Evolutionary conservation across 1,140 invertebrate genomes (phyloP), one percentile per base, ranked within the genome.

Genomic region (Rhopalosiphum maidis): DNA sequence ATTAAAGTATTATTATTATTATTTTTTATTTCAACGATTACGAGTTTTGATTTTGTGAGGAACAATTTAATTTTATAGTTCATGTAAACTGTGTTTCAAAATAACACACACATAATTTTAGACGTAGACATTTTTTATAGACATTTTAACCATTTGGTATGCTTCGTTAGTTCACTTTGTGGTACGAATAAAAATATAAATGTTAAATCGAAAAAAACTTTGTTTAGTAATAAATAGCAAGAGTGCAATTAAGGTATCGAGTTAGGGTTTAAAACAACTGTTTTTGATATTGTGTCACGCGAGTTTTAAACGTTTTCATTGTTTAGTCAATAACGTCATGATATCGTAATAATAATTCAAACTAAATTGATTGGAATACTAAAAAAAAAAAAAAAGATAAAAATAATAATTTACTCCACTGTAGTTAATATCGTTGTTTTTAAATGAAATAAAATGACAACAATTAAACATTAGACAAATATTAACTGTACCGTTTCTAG

Each of bases 251-350:
- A 85, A 54, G 48, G 77, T 35, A 93, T 86, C 51, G 30, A 93
- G 35, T 41, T 21, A 30, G 46, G 48, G 48, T 55, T 86, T 22
- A 54, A 93, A 83, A 37, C 46, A 85, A 83, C 82, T 37, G 21
- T 92, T 92, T 93, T 43, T 55, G 48, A 85, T 86, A 41, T 37
- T 83, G 23, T 41, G 77, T 86, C 91, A 93, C 91, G 82, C 91
- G 91, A 93, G 91, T 54, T 41, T 37, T 93, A 93, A 93, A 93
- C 91, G 91, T 43, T 93, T 86, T 86, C 48, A 30, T 92, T 93
- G 91, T 93, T 93, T 93, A 30, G 91, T 93, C 91, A n/a, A 93
- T 93, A 93, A 85, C 21, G 21, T 21, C 30, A 18, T 23, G 41
- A 51, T 41, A 41, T 23, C 11, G 25, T 92, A 23, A 82, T 92